Base-by-base conservation (phyloP, 1,140 invertebrate species). In the Drosophila biarmipes region DNA sequence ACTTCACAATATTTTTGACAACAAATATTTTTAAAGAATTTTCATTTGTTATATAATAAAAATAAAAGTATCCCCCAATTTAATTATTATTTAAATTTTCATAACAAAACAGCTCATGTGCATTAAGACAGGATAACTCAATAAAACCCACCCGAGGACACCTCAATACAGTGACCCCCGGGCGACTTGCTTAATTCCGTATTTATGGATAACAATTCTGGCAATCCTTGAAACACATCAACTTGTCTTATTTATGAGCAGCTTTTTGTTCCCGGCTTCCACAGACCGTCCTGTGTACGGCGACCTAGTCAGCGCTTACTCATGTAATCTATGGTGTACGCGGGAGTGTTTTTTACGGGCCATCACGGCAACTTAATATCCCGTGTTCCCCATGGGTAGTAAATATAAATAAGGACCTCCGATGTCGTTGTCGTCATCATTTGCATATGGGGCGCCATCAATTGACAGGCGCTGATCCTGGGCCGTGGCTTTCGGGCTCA, bases 351-450 rank as follows among this genome's bases (percentile, higher is more conserved):
- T 61, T 46, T 53, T 53, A 42, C 58, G 29, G 58, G 63, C 27
- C 45, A 63, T 11, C 19, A 24, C 19, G 35, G 58, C 45, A 49
- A 64, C 37, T 64, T 67, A 67, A 64, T 67, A 67, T 68, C 46
- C 24, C 37, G 11, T 37, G 66, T 68, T 56, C 15, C 52, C 64
- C 4, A 21, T 45, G 34, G 42, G 42, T 35, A 42, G n/a, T 51
- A 29, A 51, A 49, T 40, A 56, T 46, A 38, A 71, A 56, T 46
- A 56, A 48, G 56, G 34, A 54, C 63, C 67, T 71, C 40, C 51
- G 42, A 27, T 34, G 67, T 56, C 67, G 71, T 74, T 46, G 59
- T 75, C 72, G 59, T 75, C 72, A 75, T 67, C 72, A 75, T 75
- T 75, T 75, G 72, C 72, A 75, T 75, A 75, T 66, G 59, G 59